phyloP scores from a whole-genome alignment of 2,113 vertebrate species.

The Cinclus cinclus region DNA sequence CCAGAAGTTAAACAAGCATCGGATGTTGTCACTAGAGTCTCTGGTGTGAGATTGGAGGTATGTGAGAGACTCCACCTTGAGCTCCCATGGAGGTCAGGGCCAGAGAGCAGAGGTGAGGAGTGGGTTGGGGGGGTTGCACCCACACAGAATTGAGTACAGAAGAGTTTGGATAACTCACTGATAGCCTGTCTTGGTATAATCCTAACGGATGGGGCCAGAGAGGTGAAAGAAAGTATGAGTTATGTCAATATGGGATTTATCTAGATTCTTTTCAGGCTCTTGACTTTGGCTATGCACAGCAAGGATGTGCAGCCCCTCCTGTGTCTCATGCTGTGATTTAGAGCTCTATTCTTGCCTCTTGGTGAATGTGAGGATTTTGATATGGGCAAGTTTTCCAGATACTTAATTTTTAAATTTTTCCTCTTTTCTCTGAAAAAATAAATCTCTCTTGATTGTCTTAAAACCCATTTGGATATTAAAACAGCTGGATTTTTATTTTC shows the following conservation, averaged over 20 bases:
- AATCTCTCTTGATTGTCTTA: not conserved
- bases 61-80: slow-evolving; percentile 10
- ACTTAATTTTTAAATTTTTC: not conserved
- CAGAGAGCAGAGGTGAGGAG: slow-evolving; percentile 1
- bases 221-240: slow-evolving; percentile 14
- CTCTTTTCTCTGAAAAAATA: not conserved
- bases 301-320: slow-evolving; percentile 1
- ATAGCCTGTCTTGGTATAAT: not conserved
- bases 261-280: slow-evolving; percentile 2
- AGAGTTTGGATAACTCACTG: not conserved
- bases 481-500: not conserved
- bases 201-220: not conserved
- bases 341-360: not conserved
- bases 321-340: slow-evolving; percentile 10
- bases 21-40: slow-evolving; percentile 21
- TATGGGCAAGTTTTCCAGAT: not conserved
- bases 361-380: not conserved
- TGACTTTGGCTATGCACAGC: not conserved
- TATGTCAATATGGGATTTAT: not conserved
- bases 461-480: not conserved
- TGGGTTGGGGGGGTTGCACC: not conserved
- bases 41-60: not conserved
- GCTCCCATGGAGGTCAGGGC: not conserved
- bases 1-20: slow-evolving; percentile 58
- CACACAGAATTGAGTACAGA: not conserved